Base-by-base conservation (phyloP, 2,888 invertebrate species). In the Mesoligia furuncula region DNA sequence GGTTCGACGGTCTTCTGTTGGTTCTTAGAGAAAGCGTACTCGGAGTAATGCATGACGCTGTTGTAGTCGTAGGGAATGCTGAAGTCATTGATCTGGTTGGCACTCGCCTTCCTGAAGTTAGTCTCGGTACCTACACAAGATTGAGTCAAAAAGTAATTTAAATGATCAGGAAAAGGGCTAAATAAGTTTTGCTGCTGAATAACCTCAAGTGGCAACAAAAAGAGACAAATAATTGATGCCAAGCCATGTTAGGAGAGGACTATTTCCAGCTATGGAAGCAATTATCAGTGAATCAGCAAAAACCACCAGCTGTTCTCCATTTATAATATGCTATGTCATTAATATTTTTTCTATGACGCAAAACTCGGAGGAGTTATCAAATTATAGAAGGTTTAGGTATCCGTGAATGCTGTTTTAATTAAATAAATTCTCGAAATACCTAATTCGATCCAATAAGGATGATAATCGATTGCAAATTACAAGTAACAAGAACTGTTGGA, bases 31-130 rank as follows among this genome's bases (percentile, higher is more conserved):
- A 98, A 98, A 7, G 98, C 98, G 69, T 97, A 97, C 39, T 97
- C 97, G 0, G 98, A 98, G 93, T 98, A 98, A 91, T 98, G 98
- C 98, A 98, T 98, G 0, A 98, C 98, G 87, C 98, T 98, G 88
- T 97, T 97, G 92, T 98, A 98, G 93, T 98, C 98, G 90, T 98
- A 98, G 0, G 97, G 95, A 0, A 98, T 97, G 0, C 98, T 98
- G 90, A 97, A 98, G n/a, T 97, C 98, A 71, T 97, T 95, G 0
- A 98, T 97, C 51, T 93, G 95, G 15, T 95, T 94, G 13, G 95
- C 89, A 9, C 97, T 95, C 0, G 98, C 97, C 93, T 98, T 98
- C 84, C 97, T 97, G 93, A 98, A 98, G 93, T 98, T 98, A 72
- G 95, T 96, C 90, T 97, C 97, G 7, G 98, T 96, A 20, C 98